Percentiles rank a stretch among this genome's conserved stretches.
Conservation (phyloP, 2,888 invertebrate species). For the Machimus rusticus region DNA sequence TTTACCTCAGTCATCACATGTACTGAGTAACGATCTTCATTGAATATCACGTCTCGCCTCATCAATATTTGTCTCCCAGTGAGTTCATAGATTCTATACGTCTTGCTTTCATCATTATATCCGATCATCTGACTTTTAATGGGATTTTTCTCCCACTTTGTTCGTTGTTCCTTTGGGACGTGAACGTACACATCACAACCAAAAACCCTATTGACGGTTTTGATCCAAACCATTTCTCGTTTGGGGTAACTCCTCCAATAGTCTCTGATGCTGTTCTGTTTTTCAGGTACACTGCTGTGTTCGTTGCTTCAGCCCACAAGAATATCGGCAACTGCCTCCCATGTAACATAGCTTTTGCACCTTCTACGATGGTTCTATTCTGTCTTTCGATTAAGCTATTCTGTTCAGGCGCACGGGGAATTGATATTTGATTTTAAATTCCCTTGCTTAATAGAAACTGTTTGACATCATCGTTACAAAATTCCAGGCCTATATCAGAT, state of each 20-base stretch:
- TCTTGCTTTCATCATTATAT: not conserved
- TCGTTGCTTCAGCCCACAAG: conserved; percentile 41
- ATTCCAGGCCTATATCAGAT: conserved; percentile 45
- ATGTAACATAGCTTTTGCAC: conserved; percentile 43
- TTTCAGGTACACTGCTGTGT: conserved; percentile 48
- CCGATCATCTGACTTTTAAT: conserved; percentile 21
- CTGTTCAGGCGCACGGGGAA: conserved; percentile 43
- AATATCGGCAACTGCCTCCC: not conserved
- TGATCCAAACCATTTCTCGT: conserved; percentile 50
- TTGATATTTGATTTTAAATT: conserved; percentile 46
- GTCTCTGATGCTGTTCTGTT: conserved; percentile 51
- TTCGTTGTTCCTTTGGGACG: conserved; percentile 35
- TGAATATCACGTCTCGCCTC: conserved; percentile 41
- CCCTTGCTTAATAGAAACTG: conserved; percentile 34
- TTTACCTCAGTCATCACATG: not conserved
- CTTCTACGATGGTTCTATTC: conserved; percentile 40
- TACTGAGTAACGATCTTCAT: conserved; percentile 5
- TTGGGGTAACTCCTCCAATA: conserved; percentile 48
- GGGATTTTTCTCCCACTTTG: conserved; percentile 38
- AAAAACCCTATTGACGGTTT: conserved; percentile 48
- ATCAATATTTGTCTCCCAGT: conserved; percentile 31
- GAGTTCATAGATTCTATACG: conserved; percentile 32
- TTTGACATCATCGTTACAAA: conserved; percentile 42
- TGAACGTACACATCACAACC: conserved; percentile 39
- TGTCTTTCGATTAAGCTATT: conserved; percentile 43